Evolutionary conservation across 2,888 invertebrate species (phyloP), one percentile per base, ranked within the genome.

Genomic region (Noctua janthe): DNA sequence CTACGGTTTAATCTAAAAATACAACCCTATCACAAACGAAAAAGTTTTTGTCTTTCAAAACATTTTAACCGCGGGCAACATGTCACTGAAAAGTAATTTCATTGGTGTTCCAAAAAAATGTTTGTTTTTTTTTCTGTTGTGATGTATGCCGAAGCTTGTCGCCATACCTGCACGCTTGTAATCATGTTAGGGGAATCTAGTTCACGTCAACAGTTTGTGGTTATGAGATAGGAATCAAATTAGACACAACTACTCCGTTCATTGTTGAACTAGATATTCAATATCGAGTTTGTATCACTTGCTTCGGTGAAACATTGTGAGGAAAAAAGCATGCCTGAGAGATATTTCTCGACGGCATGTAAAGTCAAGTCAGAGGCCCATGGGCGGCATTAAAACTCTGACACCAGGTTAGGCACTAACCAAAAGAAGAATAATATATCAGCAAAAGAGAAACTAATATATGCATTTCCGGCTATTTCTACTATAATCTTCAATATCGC

Each of bases 31-130:
- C 13, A 66, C 11, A 74, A 2, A 69, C 39, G 29, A 35, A 59
- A 59, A 59, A 69, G 1, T 11, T 73, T 77, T 64, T 64, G 72
- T 56, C 64, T 66, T 35, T 62, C 10, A 49, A 80, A 75, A 80
- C 39, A 64, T 73, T 76, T 72, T 54, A 56, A 64, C 82, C 8
- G 17, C 49, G 17, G 56, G 54, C 62, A 76, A 71, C 75, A 84
- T 78, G 77, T 78, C 51, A 78, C 66, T 62, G 70, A 51, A 87
- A 84, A 71, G 64, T 87, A 84, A 86, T 87, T 84, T 78, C 64
- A 78, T 87, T 84, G 70, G 51, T 69, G 76, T 76, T 49, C 47
- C 67, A 70, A 78, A 81, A 83, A 78, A 11, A 29, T 6, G 1
- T 39, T 47, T 56, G 0, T 47, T 11, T 79, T 76, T 86, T 67